phyloP scores from a whole-genome alignment of 2,888 invertebrate species.

The Rhodophaea formosa region DNA sequence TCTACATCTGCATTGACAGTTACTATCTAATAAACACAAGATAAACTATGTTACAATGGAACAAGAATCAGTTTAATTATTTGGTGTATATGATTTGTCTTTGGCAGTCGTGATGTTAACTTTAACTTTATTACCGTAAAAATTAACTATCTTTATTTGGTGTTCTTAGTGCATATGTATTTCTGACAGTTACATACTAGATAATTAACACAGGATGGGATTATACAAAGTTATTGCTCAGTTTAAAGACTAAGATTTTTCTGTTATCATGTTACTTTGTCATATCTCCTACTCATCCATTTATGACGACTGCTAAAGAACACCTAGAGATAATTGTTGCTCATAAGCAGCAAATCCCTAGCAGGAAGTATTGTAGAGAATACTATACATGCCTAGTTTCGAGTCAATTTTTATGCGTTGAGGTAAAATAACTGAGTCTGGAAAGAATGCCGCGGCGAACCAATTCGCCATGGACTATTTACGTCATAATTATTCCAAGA shows the following conservation, averaged over 20 bases:
- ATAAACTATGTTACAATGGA: too few species aligned
- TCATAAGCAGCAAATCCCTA: neutral
- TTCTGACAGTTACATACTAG: neutral
- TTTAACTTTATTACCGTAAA: too few species aligned
- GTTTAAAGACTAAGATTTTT: too few species aligned
- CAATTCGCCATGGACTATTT: constrained; percentile 9
- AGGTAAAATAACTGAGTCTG: neutral
- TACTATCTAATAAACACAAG: too few species aligned
- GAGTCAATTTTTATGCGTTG: constrained; percentile 4
- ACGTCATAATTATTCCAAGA: constrained; percentile 12
- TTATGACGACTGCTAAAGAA: neutral
- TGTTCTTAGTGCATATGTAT: neutral
- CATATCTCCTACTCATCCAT: neutral
- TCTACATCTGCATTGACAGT: too few species aligned
- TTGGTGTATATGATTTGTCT: too few species aligned
- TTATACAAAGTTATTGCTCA: neutral
- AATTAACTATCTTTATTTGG: neutral
- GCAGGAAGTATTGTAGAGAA: neutral
- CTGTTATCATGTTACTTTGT: too few species aligned
- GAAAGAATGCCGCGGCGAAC: constrained; percentile 2
- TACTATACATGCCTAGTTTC: neutral
- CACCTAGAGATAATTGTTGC: neutral
- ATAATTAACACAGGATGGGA: neutral
- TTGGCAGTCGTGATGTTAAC: too few species aligned
- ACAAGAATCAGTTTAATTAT: too few species aligned